Percentiles rank a stretch among this genome's conserved stretches.
phyloP scores from a whole-genome alignment of 2,888 invertebrate species.

The Heliconius cydno region DNA sequence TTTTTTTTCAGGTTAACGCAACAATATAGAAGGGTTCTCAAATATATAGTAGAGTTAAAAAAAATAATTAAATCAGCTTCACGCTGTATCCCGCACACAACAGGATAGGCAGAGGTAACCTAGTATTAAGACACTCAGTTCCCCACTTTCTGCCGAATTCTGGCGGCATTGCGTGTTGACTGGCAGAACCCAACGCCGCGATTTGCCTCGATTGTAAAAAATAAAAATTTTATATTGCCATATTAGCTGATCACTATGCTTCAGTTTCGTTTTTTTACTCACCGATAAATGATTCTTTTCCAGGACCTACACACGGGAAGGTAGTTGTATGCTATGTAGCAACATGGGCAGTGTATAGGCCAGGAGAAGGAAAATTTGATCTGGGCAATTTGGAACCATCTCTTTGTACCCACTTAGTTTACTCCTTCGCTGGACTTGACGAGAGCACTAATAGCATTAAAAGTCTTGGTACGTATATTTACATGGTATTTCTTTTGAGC shows the following conservation, averaged over 20 bases:
- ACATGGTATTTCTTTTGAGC: neutral
- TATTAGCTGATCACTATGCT: neutral
- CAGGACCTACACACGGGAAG: constrained; percentile 88
- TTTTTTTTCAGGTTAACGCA: no score
- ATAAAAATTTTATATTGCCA: no score
- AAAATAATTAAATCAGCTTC: no score
- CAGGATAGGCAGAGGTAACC: no score
- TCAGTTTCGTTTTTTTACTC: neutral
- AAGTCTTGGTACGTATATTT: constrained; percentile 84
- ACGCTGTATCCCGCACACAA: no score
- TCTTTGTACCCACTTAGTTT: constrained; percentile 91
- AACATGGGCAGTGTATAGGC: constrained; percentile 91
- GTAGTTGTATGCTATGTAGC: constrained; percentile 92
- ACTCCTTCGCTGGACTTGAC: constrained; percentile 92
- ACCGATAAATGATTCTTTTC: constrained; percentile 35
- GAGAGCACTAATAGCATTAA: constrained; percentile 85
- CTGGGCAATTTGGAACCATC: constrained; percentile 88
- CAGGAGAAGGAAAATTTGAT: constrained; percentile 85
- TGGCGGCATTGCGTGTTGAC: no score
- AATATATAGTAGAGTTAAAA: no score
- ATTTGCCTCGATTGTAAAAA: no score
- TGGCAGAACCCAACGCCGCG: no score
- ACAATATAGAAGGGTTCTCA: no score
- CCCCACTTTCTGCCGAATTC: no score
- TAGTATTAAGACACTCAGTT: no score